Evolutionary conservation across 2,797 vertebrate species (phyloP), one percentile per base, ranked within the genome.

Genomic region (Eutrigla gurnardus): DNA sequence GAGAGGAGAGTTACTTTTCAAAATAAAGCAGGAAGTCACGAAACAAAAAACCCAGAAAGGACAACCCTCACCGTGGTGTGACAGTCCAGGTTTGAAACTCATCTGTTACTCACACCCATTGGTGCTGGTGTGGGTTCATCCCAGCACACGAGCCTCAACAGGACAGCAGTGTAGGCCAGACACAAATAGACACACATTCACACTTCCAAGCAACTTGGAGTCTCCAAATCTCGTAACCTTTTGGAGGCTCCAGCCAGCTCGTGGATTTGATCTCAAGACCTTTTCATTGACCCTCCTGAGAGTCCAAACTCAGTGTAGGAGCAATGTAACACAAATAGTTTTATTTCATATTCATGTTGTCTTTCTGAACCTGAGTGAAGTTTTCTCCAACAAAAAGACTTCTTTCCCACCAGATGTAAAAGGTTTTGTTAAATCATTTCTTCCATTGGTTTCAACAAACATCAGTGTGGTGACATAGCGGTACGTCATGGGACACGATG

Each of bases 131-230:
- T 14, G 45, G 45, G 45, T n/a, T 47, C 17, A 47, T 47, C 46
- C 17, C 46, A 17, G 7, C 17, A 49, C 46, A 49, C 46, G 6
- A 47, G 6, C 14, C 15, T 47, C 14, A 17, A 47, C 45, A 4
- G 43, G 13, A 6, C 43, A 45, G 13, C 14, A 15, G 13, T 15
- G 43, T 17, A 47, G 17, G 46, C 1, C 46, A 3, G 46, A n/a
- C 17, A 49, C 47, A 49, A 49, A 49, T 49, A 49, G 47, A 49
- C 47, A 18, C 47, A 18, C 15, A 18, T 49, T 49, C 47, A 49
- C 47, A 49, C 47, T n/a, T 49, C n/a, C 47, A 49, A n/a, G 47
- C n/a, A 49, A 49, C 47, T 49, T 49, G n/a, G 17, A 49, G n/a
- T 49, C 47, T 49, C 47, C 8, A n/a, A 49, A n/a, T 49, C 47